phyloP scores from a whole-genome alignment of 1,140 invertebrate species.

The Trachelipus rathkii region DNA sequence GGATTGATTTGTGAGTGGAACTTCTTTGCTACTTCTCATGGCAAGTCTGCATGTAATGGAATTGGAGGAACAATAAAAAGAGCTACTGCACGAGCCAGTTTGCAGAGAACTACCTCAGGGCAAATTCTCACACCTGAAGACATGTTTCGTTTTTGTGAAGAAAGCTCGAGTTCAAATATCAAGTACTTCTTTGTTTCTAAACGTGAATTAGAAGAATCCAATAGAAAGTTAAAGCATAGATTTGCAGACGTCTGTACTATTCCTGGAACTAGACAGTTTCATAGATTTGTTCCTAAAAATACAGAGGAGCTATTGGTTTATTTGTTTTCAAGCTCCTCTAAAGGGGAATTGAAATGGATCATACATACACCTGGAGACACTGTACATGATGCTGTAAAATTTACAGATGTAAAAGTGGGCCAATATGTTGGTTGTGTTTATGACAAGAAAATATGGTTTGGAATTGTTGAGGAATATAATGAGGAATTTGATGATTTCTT shows the following conservation, averaged over 20 bases:
- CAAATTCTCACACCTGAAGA: background rate
- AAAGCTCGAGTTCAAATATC: background rate
- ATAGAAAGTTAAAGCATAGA: background rate
- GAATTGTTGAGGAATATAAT: no score
- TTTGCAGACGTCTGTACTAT: background rate
- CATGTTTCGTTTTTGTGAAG: background rate
- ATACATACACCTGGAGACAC: no score
- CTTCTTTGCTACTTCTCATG: slow-evolving; percentile 1
- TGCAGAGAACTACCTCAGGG: background rate
- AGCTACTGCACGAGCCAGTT: background rate
- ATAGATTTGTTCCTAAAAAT: background rate
- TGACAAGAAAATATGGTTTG: no score
- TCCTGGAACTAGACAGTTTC: background rate
- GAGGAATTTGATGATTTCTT: no score
- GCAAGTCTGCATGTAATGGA: background rate
- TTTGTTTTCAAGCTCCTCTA: no score
- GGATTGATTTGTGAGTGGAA: background rate
- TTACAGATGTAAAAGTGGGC: no score
- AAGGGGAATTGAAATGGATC: no score
- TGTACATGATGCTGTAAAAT: no score
- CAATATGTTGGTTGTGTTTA: no score
- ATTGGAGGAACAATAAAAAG: background rate
- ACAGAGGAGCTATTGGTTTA: no score
- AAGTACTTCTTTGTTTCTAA: background rate
- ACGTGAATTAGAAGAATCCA: background rate